Percentiles rank a stretch among this genome's conserved stretches.
phyloP scores from a whole-genome alignment of 2,113 vertebrate genomes.

The Tragelaphus imberbis region DNA sequence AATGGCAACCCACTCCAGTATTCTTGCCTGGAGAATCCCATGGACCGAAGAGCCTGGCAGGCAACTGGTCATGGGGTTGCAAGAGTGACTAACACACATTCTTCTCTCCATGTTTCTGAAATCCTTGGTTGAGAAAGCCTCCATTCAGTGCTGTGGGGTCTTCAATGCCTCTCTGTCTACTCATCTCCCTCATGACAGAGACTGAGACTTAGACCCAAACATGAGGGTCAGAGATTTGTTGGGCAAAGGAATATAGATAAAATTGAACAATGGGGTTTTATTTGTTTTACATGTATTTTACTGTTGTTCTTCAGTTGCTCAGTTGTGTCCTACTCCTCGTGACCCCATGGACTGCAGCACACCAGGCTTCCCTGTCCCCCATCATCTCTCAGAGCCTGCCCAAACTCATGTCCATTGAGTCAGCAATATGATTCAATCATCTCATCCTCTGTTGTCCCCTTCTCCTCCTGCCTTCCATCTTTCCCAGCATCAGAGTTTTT shows the following conservation, averaged over 20 bases:
- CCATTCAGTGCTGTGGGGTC: background rate
- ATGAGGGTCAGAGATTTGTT: background rate
- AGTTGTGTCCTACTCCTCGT: background rate
- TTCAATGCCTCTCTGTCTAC: background rate
- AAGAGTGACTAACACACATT: background rate
- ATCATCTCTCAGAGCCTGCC: background rate
- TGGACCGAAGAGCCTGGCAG: background rate
- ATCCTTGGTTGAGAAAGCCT: background rate
- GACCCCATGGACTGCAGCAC: background rate
- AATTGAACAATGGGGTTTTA: background rate
- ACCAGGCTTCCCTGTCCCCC: background rate
- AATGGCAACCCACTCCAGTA: background rate
- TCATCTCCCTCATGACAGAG: background rate
- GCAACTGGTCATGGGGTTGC: background rate
- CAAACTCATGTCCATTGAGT: background rate
- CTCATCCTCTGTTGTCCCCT: background rate
- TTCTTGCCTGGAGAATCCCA: background rate
- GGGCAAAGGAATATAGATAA: background rate
- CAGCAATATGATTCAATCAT: background rate
- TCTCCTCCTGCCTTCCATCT: background rate
- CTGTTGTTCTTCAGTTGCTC: background rate
- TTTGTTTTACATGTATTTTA: background rate
- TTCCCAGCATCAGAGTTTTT: background rate
- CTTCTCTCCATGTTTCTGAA: background rate
- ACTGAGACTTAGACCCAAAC: background rate